Conservation (phyloP, 2,113 vertebrate genomes). For the Cinclus cinclus region DNA sequence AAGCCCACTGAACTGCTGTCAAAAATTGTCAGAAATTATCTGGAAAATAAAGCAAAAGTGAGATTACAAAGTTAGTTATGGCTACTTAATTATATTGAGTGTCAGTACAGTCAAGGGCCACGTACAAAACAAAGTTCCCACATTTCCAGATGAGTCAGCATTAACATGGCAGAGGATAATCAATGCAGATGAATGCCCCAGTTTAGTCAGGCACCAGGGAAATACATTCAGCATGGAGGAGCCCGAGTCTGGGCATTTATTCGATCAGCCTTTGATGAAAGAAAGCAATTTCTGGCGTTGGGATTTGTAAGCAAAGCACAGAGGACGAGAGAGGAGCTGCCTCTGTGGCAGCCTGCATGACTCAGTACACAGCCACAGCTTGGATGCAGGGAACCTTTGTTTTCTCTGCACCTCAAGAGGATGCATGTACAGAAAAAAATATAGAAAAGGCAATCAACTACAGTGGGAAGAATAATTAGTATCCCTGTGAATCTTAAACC, state of each 20-base stretch:
- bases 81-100: background rate
- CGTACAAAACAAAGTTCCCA: background rate
- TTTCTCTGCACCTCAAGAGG: background rate
- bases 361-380: background rate
- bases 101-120: background rate
- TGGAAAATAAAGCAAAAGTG: background rate
- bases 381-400: background rate
- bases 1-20: background rate
- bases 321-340: background rate
- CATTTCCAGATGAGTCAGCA: background rate
- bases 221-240: background rate
- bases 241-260: background rate
- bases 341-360: accelerated
- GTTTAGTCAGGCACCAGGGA: background rate
- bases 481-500: background rate
- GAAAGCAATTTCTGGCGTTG: background rate
- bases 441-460: background rate
- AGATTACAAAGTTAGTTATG: background rate
- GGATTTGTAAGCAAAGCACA: background rate
- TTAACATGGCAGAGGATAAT: background rate
- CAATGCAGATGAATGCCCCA: background rate
- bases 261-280: background rate
- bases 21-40: background rate
- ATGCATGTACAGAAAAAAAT: background rate
- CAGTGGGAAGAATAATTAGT: background rate